Base-by-base conservation (phyloP, 2,113 vertebrate genomes). In the Plotosus lineatus region DNA sequence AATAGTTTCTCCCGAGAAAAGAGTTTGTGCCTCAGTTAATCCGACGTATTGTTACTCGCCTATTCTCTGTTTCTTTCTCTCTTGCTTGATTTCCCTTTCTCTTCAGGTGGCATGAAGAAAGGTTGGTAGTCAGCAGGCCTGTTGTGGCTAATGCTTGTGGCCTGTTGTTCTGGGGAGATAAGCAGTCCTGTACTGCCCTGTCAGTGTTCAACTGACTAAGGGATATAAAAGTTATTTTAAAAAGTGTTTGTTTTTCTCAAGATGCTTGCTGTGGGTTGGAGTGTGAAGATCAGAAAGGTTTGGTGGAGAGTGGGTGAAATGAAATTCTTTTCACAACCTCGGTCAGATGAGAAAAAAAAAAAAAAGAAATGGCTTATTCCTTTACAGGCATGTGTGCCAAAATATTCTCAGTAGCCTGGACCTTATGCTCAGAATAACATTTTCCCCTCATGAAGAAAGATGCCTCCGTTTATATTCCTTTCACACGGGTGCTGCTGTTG, bases 81-180 rank as follows among this genome's bases (percentile, higher is more conserved):
- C 50, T 33, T 51, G 82, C 80, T 42, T 26, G 42, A 65, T 51
- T 33, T 53, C 50, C 38, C 33, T 55, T 69, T 66, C 23, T 71
- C 51, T 58, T 77, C 74, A 44, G 8, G 23, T 31, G 1, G 51
- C 55, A 44, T 75, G 40, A 19, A 42, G 46, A 71, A 65, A 77
- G 42, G 42, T 28, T 56, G 56, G 26, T 38, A 66, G 69, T 31
- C 79, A 65, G 56, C 31, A 21, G 23, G 6, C 71, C 61, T 11
- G 28, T 73, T 75, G 40, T 31, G 79, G 33, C 79, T 58, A 63
- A 48, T 42, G 73, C 80, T 75, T 65, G 44, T 38, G 81, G 63
- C 61, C 51, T 74, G 78, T 86, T 81, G 82, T 83, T 86, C 78
- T 75, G 75, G 55, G 65, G 28, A 75, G 85, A 86, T 86, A 86